A percentile compares a stretch with the other conserved stretches of the same genome.
Evolutionary conservation across 1,140 invertebrate species (phyloP).

Genomic region (Brachionus sp.): DNA sequence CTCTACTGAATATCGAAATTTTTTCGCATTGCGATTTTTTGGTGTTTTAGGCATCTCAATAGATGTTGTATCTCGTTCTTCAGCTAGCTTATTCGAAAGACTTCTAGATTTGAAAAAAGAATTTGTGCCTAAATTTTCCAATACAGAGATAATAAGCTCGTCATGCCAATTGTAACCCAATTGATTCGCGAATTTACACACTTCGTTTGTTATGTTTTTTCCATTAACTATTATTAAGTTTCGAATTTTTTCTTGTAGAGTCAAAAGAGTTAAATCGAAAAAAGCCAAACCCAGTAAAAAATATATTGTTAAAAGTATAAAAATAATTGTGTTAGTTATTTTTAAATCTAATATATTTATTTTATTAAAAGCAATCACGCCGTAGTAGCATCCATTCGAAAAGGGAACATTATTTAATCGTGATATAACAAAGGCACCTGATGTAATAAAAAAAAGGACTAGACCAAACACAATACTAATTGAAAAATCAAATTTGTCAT

Average conservation of each 20-base stretch:
- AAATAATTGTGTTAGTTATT: background rate
- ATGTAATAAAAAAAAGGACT: background rate
- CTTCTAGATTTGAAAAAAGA: background rate
- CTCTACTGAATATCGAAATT: background rate
- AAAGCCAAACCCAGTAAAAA: constrained; percentile 13
- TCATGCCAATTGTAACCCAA: background rate
- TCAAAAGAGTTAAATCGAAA: constrained; percentile 22
- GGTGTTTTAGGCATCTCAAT: background rate
- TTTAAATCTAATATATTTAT: background rate
- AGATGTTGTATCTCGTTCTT: background rate
- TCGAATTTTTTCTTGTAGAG: constrained; percentile 16
- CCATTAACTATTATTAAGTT: background rate
- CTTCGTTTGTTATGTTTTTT: constrained; percentile 1
- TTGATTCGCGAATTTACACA: constrained; percentile 28
- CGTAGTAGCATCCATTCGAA: background rate
- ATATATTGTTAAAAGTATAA: background rate
- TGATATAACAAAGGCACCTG: background rate
- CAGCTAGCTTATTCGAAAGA: background rate
- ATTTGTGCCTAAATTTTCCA: constrained; percentile 13
- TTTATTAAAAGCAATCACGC: background rate
- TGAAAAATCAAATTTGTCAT: constrained; percentile 27
- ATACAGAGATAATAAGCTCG: background rate
- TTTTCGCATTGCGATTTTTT: constrained; percentile 9
- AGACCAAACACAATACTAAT: background rate
- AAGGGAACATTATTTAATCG: background rate